Base-by-base conservation (phyloP, 2,113 vertebrate genomes). In the Dinomys branickii region DNA sequence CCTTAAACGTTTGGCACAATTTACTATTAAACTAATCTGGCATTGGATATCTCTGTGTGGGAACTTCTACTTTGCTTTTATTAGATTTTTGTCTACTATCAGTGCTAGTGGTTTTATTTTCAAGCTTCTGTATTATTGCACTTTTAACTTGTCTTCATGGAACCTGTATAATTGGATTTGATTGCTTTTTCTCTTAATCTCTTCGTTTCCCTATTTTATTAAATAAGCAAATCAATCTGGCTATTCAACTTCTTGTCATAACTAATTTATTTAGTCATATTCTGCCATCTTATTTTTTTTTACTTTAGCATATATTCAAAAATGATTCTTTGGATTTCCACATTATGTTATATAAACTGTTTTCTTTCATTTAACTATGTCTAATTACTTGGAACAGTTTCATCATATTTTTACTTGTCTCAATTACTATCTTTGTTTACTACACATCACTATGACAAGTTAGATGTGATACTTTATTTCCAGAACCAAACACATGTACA, bases 401-500 rank as follows among this genome's bases (percentile, higher is more conserved):
- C 22, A 67, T 75, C 54, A 47, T 52, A 83, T 78, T 84, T 92
- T 94, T 47, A 78, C 63, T 91, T 78, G 19, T 87, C 17, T 73
- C 26, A 82, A 8, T 90, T 44, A n/a, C 54, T 90, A 54, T 56
- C n/a, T 90, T 41, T 95, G 28, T 67, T 81, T 94, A 81, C 61
- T 94, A 96, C 92, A 75, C 10, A 86, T 56, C 73, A 75, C n/a
- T 95, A 17, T 28, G 44, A 78, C 35, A 67, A 89, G 52, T 85
- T 85, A 94, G 44, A 92, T 69, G 5, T 17, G 67, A 44, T 86
- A 77, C 77, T 89, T 88, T 77, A 85, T 88, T 82, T 61, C n/a
- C 30, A 75, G 22, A 59, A 5, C 59, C n/a, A 93, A 88, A 93
- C 20, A 47, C 1, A 24, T 16, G 2, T 44, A n/a, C 75, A 3